Evolutionary conservation across 2,888 invertebrate species (phyloP).

Genomic region (Meghimatium bilineatum): DNA sequence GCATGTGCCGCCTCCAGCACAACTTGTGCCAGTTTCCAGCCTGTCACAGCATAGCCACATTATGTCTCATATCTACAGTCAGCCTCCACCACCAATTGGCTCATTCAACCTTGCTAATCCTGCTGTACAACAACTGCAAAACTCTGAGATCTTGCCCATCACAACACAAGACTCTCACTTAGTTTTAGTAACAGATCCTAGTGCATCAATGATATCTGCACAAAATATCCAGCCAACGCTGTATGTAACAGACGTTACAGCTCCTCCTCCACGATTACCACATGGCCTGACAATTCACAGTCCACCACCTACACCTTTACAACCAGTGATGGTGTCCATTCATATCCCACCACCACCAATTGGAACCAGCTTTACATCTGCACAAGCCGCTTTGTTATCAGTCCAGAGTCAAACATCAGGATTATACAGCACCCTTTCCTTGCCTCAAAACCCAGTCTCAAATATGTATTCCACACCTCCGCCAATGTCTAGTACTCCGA

Average conservation of each 20-base stretch:
- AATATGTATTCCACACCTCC: conserved; percentile 28
- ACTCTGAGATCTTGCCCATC: conserved; percentile 13
- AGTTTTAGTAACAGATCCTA: conserved; percentile 30
- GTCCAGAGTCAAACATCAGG: conserved; percentile 32
- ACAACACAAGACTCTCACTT: conserved; percentile 22
- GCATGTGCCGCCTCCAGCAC: neutral
- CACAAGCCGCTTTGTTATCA: conserved; percentile 12
- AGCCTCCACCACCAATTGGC: conserved; percentile 29
- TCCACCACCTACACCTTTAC: conserved; percentile 4
- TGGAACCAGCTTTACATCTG: conserved; percentile 6
- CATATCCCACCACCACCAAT: conserved; percentile 34
- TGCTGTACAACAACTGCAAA: neutral
- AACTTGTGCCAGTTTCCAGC: neutral
- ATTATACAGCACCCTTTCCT: conserved; percentile 18
- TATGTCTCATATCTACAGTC: conserved; percentile 23
- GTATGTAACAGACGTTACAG: conserved; percentile 8
- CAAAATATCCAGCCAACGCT: conserved; percentile 26
- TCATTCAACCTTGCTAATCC: conserved; percentile 12
- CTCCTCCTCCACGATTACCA: conserved; percentile 18
- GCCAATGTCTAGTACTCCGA: conserved; percentile 12
- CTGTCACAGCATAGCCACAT: conserved; percentile 1
- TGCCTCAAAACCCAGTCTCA: conserved; percentile 24
- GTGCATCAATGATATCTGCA: conserved; percentile 17
- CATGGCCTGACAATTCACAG: conserved; percentile 17
- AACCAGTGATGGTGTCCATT: conserved; percentile 35